Percentiles rank a stretch among this genome's conserved stretches.
phyloP scores from a whole-genome alignment of 2,113 vertebrate genomes.

The Seriola aureovittata region DNA sequence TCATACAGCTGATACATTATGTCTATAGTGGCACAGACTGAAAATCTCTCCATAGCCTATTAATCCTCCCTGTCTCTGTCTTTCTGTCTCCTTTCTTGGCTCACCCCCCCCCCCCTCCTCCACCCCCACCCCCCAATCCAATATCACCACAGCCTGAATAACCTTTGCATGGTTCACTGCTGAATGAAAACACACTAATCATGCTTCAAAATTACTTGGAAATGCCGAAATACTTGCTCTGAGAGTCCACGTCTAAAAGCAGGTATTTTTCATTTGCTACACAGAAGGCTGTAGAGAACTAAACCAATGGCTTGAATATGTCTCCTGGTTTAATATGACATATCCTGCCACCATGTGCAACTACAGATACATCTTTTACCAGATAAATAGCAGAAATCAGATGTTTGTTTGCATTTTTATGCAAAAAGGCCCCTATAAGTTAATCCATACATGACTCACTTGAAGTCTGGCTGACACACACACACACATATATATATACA shows the following conservation, averaged over 20 bases:
- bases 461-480: too few species aligned
- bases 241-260: background rate
- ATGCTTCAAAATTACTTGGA: constrained; percentile 21
- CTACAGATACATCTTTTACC: background rate
- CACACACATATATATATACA: too few species aligned
- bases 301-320: constrained; percentile 23
- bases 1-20: constrained; percentile 54
- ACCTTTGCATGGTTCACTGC: constrained; percentile 59
- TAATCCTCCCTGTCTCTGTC: constrained; percentile 38
- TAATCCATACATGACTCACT: too few species aligned
- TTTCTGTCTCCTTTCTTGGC: constrained; percentile 50
- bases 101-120: background rate
- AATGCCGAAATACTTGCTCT: constrained; percentile 24
- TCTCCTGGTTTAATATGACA: constrained; percentile 23
- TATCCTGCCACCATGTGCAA: constrained; percentile 25
- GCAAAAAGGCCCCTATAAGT: too few species aligned
- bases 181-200: constrained; percentile 51
- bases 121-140: constrained; percentile 22
- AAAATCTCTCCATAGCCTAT: constrained; percentile 64
- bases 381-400: background rate
- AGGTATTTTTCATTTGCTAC: constrained; percentile 17
- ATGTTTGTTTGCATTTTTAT: background rate
- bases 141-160: constrained; percentile 65
- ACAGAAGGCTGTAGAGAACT: constrained; percentile 7
- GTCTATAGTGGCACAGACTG: constrained; percentile 57